These are phyloP conservation scores for Catharus minimus DNA, from an alignment of 2,113 vertebrate species.

Conservation along the genomic window DNA sequence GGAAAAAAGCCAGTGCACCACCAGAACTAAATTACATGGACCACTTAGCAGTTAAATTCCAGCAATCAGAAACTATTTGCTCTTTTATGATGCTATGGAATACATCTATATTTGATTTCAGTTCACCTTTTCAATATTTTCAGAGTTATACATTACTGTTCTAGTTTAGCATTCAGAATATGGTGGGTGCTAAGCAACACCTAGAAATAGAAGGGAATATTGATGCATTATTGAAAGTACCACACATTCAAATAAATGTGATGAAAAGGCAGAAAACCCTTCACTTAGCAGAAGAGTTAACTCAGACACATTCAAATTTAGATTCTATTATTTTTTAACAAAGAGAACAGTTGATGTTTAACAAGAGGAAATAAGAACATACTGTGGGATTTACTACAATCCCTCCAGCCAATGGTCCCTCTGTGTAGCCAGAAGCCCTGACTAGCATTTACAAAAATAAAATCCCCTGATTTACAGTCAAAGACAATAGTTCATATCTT, in stretches of 20 bases:
- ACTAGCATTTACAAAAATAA: neutral
- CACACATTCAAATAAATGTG: neutral
- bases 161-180: neutral
- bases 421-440: neutral
- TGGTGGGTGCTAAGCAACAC: neutral
- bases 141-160: neutral
- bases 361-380: neutral
- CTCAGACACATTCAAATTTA: neutral
- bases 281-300: neutral
- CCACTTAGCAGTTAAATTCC: neutral
- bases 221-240: neutral
- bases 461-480: neutral
- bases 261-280: neutral
- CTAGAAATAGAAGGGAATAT: neutral
- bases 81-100: neutral
- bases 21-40: neutral
- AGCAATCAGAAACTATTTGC: neutral
- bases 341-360: neutral
- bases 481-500: neutral
- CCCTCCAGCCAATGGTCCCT: neutral
- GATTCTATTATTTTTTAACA: neutral
- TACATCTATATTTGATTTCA: neutral
- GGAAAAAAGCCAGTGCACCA: neutral
- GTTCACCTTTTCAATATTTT: neutral
- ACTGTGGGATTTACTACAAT: neutral